These are phyloP conservation scores for Parotia lawesii DNA, from an alignment of 2,113 vertebrate genomes.

Conservation along the genomic window DNA sequence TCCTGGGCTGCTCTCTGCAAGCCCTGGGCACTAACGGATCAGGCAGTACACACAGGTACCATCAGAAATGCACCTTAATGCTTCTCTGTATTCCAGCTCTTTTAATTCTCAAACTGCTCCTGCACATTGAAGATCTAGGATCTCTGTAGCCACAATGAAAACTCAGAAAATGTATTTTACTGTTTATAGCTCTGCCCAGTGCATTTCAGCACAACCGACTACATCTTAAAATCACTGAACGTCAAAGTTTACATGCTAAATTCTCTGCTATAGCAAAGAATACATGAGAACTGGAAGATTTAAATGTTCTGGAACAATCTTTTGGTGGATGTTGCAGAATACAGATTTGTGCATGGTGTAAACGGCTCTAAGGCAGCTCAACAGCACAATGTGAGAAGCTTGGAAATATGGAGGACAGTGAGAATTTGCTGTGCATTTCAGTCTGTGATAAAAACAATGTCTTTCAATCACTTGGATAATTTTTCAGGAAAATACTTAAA, in stretches of 20 bases:
- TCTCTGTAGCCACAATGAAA: background rate
- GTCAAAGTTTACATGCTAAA: background rate
- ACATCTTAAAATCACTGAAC: background rate
- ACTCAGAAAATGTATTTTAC: background rate
- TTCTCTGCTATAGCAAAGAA: background rate
- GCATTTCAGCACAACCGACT: background rate
- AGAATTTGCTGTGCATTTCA: background rate
- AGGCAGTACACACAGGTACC: background rate
- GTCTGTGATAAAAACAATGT: background rate
- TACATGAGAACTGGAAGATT: background rate
- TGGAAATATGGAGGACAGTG: background rate
- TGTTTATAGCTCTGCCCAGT: background rate
- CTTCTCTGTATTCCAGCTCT: background rate
- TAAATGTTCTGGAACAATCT: background rate
- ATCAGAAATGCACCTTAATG: background rate
- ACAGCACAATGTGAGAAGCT: background rate
- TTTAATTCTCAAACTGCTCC: background rate
- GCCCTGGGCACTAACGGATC: fast-evolving
- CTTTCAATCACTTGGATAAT: background rate
- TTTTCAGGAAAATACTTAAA: background rate
- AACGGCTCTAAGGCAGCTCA: background rate
- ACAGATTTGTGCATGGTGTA: background rate
- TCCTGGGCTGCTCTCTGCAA: background rate
- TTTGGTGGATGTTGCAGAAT: background rate
- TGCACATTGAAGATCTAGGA: background rate